Evolutionary conservation across 1,140 invertebrate genomes (phyloP).

Genomic region (Neuroterus valhalla): DNA sequence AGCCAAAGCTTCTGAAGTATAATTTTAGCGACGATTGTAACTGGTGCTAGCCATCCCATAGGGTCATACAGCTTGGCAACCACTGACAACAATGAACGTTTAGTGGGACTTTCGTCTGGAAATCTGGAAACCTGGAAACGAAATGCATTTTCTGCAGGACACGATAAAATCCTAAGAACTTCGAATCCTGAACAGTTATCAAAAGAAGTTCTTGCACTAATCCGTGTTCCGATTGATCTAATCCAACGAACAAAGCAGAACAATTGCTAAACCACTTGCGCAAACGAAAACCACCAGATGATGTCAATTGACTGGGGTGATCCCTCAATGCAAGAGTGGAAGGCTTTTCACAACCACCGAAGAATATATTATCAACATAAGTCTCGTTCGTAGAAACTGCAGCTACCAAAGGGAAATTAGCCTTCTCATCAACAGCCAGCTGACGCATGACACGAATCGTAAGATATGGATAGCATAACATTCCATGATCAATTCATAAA

Average conservation of each 20-base stretch:
- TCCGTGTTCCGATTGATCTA: no score
- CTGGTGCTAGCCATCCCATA: neutral
- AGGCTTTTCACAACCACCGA: neutral
- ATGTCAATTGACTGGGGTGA: neutral
- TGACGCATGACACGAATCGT: slow-evolving; percentile 51
- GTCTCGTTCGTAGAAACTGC: neutral
- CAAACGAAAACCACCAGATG: no score
- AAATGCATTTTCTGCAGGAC: no score
- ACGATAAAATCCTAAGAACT: no score
- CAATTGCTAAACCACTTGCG: no score
- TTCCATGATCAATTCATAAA: slow-evolving; percentile 48
- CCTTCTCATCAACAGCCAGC: slow-evolving; percentile 33
- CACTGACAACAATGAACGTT: neutral
- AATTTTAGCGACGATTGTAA: neutral
- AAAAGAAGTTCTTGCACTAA: no score
- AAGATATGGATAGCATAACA: slow-evolving; percentile 51
- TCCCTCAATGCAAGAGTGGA: neutral
- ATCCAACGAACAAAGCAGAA: neutral
- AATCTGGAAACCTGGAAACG: no score
- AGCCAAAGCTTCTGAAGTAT: slow-evolving; percentile 25
- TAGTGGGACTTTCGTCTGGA: neutral
- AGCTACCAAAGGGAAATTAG: slow-evolving; percentile 12
- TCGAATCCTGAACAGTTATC: no score
- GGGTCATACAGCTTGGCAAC: neutral
- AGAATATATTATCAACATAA: slow-evolving; percentile 36